Evolutionary conservation across 2,797 vertebrate species (phyloP), one percentile per base, ranked within the genome.

Genomic region (Menidia menidia): DNA sequence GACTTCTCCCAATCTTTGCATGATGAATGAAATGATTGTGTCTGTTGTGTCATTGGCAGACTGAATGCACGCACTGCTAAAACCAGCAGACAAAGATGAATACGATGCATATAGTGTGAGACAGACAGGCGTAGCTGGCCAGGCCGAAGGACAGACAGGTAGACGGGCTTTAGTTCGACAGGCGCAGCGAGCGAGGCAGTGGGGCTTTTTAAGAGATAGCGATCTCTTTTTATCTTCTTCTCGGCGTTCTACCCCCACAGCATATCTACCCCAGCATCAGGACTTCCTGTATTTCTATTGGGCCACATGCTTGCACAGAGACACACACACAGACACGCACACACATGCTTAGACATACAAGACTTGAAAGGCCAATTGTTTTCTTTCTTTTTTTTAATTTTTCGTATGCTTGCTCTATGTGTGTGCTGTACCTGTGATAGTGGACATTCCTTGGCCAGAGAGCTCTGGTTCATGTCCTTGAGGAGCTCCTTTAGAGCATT

Each of bases 401-500:
- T 64, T 53, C 11, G 7, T 19, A 14, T 59, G 41, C 58, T 18
- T 30, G 44, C 57, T 14, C 5, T 48, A 48, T 73, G 54, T 64
- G 48, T 75, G 16, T 69, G 0, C 7, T 33, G 1, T 83, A 93
- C 92, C 92, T 93, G 93, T 73, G 97, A 98, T 75, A 98, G 94
- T 71, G 97, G 97, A 80, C 97, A 98, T 93, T 98, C 97, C 93
- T 98, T 98, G 89, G 97, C 97, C 94, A 98, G 88, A 25, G 96
- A 96, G 93, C 97, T 97, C 96, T 98, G 97, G 88, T 98, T 98
- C 96, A 97, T 98, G 87, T 97, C 96, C 94, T 97, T 97, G 83
- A 98, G 95, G 77, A 98, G 95, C 92, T 98, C 97, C 92, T 97
- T 98, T 85, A 98, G 94, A 88, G 97, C 97, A 45, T 97, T 98